Conservation (phyloP, 2,888 invertebrate genomes). For the Cyclophora punctaria region DNA sequence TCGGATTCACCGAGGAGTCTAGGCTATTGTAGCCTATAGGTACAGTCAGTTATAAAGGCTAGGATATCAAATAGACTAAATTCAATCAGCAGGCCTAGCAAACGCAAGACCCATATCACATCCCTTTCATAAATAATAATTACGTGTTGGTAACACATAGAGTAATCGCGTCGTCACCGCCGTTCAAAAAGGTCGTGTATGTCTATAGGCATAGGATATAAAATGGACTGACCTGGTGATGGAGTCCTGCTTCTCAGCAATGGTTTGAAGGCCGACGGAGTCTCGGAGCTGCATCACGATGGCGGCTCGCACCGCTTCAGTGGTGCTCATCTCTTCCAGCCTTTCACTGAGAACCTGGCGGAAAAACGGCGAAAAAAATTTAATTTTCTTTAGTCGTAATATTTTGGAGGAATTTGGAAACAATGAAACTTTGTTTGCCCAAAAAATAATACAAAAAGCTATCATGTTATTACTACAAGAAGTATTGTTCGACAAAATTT, state of each 20-base stretch:
- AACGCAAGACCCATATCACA: too few species aligned
- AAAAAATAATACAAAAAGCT: too few species aligned
- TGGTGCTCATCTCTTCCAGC: constrained; percentile 85
- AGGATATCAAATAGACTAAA: too few species aligned
- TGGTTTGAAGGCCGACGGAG: constrained; percentile 82
- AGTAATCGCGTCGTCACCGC: constrained; percentile 5
- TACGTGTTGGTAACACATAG: too few species aligned
- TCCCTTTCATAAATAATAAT: too few species aligned
- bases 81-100: too few species aligned
- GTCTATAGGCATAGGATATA: constrained; percentile 5
- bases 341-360: constrained; percentile 62
- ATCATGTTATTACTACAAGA: too few species aligned
- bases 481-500: too few species aligned
- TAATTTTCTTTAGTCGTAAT: neutral
- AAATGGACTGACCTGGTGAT: constrained; percentile 78
- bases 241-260: constrained; percentile 81
- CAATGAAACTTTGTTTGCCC: too few species aligned
- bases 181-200: neutral
- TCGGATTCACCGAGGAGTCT: too few species aligned
- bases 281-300: constrained; percentile 90
- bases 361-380: neutral
- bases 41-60: too few species aligned
- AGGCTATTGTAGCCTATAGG: too few species aligned
- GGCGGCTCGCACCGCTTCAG: constrained; percentile 89
- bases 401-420: neutral